Evolutionary conservation across 2,888 invertebrate genomes (phyloP).

Genomic region (Mystacides longicornis): DNA sequence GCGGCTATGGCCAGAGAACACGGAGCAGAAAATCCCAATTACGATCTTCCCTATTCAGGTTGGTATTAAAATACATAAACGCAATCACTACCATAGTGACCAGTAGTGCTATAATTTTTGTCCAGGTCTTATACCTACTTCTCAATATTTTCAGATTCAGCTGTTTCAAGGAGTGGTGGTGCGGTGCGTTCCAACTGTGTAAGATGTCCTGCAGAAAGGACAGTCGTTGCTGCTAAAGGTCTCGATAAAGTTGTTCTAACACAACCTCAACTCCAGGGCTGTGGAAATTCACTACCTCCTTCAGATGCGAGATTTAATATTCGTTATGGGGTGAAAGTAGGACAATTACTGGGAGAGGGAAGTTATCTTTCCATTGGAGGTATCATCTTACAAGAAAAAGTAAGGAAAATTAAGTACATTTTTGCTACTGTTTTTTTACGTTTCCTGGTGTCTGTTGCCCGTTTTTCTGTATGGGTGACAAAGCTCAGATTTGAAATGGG

Average conservation of each 20-base stretch:
- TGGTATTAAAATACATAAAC: no score
- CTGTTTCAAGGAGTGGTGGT: background rate
- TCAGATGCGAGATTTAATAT: constrained; percentile 33
- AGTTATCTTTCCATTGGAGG: constrained; percentile 38
- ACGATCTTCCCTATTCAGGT: background rate
- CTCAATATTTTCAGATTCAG: constrained; percentile 3
- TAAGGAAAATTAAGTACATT: constrained; percentile 27
- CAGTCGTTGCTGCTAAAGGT: constrained; percentile 38
- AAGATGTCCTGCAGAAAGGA: constrained; percentile 42
- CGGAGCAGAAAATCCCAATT: background rate
- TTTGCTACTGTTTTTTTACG: no score
- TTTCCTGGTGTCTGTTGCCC: no score
- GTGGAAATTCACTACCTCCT: constrained; percentile 33
- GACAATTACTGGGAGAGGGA: constrained; percentile 38
- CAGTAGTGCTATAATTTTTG: no score
- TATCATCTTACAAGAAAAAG: constrained; percentile 35
- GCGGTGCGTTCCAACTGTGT: constrained; percentile 31
- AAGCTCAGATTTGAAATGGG: no score
- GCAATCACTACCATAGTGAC: no score
- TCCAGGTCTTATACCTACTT: no score
- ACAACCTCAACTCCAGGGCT: constrained; percentile 34
- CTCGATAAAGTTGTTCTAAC: constrained; percentile 36
- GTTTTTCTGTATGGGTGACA: no score
- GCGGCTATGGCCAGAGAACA: background rate
- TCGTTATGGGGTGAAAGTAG: constrained; percentile 42